These are phyloP conservation scores for Nannospalax galili DNA, from an alignment of 2,113 vertebrate genomes.

Conservation along the genomic window DNA sequence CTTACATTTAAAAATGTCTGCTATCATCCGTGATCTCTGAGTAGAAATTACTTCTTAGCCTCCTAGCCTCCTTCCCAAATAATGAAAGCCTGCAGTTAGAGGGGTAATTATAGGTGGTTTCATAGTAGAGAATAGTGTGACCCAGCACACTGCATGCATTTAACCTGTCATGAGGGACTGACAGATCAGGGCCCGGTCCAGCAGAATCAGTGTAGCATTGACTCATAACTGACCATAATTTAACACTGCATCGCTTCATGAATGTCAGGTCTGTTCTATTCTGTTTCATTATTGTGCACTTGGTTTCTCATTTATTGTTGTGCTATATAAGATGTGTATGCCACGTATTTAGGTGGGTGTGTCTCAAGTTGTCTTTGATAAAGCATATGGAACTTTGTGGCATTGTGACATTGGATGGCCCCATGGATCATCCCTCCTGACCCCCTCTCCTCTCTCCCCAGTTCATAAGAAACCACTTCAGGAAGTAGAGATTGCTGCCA, in stretches of 20 bases:
- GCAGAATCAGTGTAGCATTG: neutral
- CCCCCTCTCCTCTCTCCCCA: constrained; percentile 66
- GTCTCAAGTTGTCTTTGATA: constrained; percentile 25
- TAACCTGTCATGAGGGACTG: constrained; percentile 49
- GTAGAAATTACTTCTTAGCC: constrained; percentile 60
- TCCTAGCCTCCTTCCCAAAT: constrained; percentile 50
- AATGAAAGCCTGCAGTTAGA: constrained; percentile 61
- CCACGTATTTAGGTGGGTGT: neutral
- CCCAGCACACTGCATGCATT: neutral
- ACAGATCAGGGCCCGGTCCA: neutral
- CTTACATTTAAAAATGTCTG: constrained; percentile 50
- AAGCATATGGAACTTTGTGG: neutral
- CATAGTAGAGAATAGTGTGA: neutral
- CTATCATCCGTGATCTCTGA: constrained; percentile 29
- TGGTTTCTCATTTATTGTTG: neutral
- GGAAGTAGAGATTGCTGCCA: constrained; percentile 99
- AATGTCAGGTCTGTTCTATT: constrained; percentile 10
- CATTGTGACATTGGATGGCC: constrained; percentile 1
- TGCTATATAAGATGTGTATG: neutral
- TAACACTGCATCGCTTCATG: neutral
- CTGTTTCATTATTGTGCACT: neutral
- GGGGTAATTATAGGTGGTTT: constrained; percentile 53
- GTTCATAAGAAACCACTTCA: constrained; percentile 99
- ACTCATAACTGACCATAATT: constrained; percentile 28
- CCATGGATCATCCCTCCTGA: neutral